Base-by-base conservation (phyloP, 2,888 invertebrate species). In the Andrena camellia region DNA sequence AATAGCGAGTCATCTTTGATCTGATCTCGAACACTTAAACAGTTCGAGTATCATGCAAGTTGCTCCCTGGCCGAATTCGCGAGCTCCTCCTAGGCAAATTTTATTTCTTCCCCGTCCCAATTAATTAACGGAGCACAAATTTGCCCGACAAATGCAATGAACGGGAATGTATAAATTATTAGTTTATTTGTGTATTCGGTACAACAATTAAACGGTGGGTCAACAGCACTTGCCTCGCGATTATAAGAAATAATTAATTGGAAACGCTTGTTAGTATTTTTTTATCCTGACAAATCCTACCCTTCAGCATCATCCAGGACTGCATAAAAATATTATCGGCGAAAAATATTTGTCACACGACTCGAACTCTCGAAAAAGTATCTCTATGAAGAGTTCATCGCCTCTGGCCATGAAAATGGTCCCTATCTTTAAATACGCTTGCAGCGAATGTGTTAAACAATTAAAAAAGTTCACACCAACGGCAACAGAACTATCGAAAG, bases 131-230 rank as follows among this genome's bases (percentile, higher is more conserved):
- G 26, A n/a, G 23, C 54, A 66, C 54, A 66, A 81, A 72, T 72
- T 81, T 72, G 29, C 23, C 6, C 63, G 63, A 64, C 50, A 54
- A 66, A 71, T 71, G 29, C 67, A 67, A 67, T 72, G 72, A 78
- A 67, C 72, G 57, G 17, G 62, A 67, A 66, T 62, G 71, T 54
- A 81, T 72, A 68, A 81, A 78, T 78, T 50, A 78, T 81, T 67
- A 50, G 62, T 67, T 54, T 63, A 62, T 60, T 80, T 71, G 60
- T 67, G 60, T 60, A 48, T 42, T 54, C 48, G 71, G 48, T 7
- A 29, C 48, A 54, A 54, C 42, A 71, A 80, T 78, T 54, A 50
- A 62, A 10, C 33, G 20, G 29, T 13, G 29, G 26, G 54, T 23
- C 60, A 33, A 71, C 59, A 63, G 35, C 23, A 69, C 68, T 57